Evolutionary conservation across 2,113 vertebrate species (phyloP).

Genomic region (Artemisiospiza belli): DNA sequence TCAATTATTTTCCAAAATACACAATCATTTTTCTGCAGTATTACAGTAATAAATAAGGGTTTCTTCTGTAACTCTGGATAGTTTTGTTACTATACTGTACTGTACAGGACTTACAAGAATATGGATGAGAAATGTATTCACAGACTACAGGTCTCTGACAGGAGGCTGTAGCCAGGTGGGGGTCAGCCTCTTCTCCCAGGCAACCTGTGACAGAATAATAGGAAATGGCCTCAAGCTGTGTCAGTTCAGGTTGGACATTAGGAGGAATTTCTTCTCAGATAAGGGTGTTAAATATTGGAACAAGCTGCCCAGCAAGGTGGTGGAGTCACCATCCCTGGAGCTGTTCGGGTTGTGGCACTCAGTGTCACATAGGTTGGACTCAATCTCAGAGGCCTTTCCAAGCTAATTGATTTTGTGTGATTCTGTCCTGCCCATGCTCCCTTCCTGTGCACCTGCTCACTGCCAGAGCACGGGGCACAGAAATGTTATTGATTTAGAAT

Average conservation of each 20-base stretch:
- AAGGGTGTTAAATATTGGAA: not conserved
- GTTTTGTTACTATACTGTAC: not conserved
- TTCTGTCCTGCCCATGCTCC: not conserved
- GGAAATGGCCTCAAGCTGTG: not conserved
- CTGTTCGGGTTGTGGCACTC: rapidly evolving
- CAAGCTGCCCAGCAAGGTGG: not conserved
- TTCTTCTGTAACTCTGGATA: not conserved
- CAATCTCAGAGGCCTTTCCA: not conserved
- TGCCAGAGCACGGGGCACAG: not conserved
- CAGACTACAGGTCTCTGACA: not conserved
- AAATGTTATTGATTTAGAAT: not conserved
- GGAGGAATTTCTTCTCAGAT: not conserved
- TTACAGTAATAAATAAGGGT: not conserved
- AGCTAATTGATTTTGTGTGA: not conserved
- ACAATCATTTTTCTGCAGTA: not conserved
- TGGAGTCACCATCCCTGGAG: not conserved
- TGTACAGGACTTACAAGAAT: not conserved
- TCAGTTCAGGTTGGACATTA: not conserved
- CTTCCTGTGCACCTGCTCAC: not conserved
- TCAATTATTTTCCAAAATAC: not conserved
- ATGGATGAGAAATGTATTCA: not conserved
- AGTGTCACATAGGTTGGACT: not conserved
- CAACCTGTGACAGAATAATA: not conserved
- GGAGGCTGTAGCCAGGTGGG: not conserved
- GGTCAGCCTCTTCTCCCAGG: not conserved